Conservation (phyloP, 2,888 invertebrate species). For the Andrena marginata region DNA sequence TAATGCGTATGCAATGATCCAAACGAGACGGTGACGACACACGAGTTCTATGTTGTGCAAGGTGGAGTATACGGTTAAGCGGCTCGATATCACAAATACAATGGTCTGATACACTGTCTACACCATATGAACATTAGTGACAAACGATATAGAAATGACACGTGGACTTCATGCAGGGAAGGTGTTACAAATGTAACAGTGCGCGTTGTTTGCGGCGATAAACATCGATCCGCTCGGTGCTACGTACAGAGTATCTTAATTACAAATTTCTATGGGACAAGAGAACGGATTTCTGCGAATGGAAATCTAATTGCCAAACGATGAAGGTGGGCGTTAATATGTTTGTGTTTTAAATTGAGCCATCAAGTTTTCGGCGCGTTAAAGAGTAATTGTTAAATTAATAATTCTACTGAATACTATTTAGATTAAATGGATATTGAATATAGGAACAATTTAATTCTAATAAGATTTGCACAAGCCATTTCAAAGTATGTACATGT, state of each 20-base stretch:
- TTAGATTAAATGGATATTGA: not conserved
- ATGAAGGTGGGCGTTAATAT: constrained; percentile 13
- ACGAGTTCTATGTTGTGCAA: constrained; percentile 30
- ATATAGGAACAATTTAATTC: constrained; percentile 5
- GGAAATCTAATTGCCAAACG: not conserved
- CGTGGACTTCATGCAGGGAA: constrained; percentile 52
- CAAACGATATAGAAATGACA: constrained; percentile 38
- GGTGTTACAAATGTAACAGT: constrained; percentile 37
- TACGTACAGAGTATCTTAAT: not conserved
- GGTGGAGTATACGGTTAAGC: constrained; percentile 28
- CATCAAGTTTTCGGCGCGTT: constrained; percentile 30
- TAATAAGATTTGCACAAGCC: constrained; percentile 45
- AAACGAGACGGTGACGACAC: constrained; percentile 23
- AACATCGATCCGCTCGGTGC: constrained; percentile 16
- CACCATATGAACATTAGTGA: constrained; percentile 29
- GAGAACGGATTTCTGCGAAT: not conserved
- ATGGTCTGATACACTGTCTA: constrained; percentile 33
- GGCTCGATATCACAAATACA: constrained; percentile 29
- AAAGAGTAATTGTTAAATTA: constrained; percentile 8
- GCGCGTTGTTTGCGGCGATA: constrained; percentile 27
- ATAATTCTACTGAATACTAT: not conserved
- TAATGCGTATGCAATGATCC: constrained; percentile 25
- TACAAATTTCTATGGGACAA: not conserved
- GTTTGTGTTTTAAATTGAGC: constrained; percentile 43
- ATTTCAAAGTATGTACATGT: constrained; percentile 27